These are phyloP conservation scores for Altica lythri DNA, from an alignment of 2,888 invertebrate species.

Conservation along the genomic window DNA sequence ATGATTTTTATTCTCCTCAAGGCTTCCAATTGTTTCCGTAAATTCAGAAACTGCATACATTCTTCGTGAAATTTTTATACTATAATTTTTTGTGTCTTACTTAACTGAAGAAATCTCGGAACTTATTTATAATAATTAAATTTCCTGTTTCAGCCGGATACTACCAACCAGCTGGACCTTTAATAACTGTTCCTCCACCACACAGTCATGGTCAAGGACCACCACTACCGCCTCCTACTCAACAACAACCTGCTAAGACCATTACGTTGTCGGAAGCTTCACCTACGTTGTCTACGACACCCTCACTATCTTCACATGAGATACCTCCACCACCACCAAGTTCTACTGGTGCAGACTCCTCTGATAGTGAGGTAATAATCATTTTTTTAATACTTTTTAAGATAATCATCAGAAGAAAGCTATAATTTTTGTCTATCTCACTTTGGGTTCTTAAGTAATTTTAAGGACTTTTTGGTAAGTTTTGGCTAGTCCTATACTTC, in stretches of 20 bases:
- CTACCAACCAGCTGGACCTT: conserved; percentile 90
- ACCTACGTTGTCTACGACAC: conserved; percentile 62
- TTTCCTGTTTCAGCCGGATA: conserved; percentile 67
- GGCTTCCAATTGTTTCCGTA: no score
- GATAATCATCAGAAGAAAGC: no score
- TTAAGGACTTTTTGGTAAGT: no score
- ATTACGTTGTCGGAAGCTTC: conserved; percentile 48
- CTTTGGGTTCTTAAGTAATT: no score
- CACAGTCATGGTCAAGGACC: conserved; percentile 53
- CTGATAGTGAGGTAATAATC: conserved; percentile 58
- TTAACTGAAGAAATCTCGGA: background rate
- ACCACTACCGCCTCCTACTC: conserved; percentile 56
- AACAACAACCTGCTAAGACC: conserved; percentile 50
- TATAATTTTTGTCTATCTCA: no score
- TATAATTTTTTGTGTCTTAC: no score
- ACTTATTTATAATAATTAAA: background rate
- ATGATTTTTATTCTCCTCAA: no score
- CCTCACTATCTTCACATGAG: conserved; percentile 57
- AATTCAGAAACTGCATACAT: no score
- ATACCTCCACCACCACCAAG: conserved; percentile 53
- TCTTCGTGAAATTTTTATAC: no score
- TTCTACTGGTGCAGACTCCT: conserved; percentile 55
- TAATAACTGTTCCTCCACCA: conserved; percentile 70
- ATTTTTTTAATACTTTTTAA: no score
- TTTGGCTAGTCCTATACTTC: no score